Evolutionary conservation across 2,113 vertebrate species (phyloP).

Genomic region (Jaculus jaculus): DNA sequence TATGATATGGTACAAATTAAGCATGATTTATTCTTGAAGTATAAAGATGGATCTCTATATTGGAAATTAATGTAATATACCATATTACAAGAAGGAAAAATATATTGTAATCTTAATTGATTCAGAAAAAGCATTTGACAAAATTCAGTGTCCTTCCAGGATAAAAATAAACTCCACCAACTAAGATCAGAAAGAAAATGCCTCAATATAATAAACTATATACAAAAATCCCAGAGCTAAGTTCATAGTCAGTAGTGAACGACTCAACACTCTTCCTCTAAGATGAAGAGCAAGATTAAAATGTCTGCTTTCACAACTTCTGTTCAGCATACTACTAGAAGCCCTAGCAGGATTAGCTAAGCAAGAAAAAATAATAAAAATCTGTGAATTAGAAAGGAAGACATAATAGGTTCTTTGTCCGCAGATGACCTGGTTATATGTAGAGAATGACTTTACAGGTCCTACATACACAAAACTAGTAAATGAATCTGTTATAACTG

Average conservation of each 20-base stretch:
- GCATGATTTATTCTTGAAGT: neutral
- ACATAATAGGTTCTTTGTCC: no score
- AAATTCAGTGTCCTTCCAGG: neutral
- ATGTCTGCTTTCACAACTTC: neutral
- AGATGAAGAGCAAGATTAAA: neutral
- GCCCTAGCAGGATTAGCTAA: neutral
- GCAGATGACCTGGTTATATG: no score
- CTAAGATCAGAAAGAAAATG: neutral
- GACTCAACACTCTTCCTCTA: slow-evolving; percentile 16
- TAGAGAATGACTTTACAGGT: neutral
- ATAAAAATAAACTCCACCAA: neutral
- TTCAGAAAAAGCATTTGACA: neutral
- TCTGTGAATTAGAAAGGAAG: neutral
- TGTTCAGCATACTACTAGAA: neutral
- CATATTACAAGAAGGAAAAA: neutral
- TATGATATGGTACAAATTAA: neutral
- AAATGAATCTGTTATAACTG: neutral
- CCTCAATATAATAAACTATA: neutral
- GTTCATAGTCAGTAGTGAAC: neutral
- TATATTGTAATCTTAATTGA: neutral
- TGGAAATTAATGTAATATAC: neutral
- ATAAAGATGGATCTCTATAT: neutral
- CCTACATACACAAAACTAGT: neutral
- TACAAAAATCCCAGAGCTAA: neutral
- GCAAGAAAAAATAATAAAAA: slow-evolving; percentile 11